Percentiles rank a stretch among this genome's conserved stretches.
These are phyloP conservation scores for Batillaria attramentaria DNA, from an alignment of 1,140 invertebrate genomes.

Conservation along the genomic window DNA sequence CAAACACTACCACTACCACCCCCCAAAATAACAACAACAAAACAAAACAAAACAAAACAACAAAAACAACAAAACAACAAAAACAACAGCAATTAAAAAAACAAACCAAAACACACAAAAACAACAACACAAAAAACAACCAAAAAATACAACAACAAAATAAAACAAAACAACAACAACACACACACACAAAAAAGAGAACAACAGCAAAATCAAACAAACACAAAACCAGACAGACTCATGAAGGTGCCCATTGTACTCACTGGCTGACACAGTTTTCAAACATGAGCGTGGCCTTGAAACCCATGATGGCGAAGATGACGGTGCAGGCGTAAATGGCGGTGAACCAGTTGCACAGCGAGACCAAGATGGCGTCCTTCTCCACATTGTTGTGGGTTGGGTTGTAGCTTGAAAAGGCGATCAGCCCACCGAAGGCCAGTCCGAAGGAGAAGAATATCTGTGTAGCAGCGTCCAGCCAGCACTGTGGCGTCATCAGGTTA, in stretches of 20 bases:
- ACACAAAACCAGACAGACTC: neutral
- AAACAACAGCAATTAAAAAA: no score
- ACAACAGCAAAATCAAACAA: no score
- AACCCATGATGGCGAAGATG: constrained; percentile 94
- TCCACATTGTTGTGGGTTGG: constrained; percentile 77
- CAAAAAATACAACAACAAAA: no score
- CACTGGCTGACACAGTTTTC: constrained; percentile 59
- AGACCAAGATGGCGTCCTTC: constrained; percentile 90
- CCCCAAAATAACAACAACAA: no score
- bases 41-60: no score
- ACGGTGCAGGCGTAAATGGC: constrained; percentile 97
- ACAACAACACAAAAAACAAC: no score
- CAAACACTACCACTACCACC: no score
- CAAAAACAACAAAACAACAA: no score
- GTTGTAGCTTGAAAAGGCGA: constrained; percentile 92
- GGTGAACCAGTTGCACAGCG: constrained; percentile 93
- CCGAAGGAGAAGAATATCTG: constrained; percentile 93
- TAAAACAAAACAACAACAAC: no score
- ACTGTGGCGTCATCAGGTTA: constrained; percentile 56
- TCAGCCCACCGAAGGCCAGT: constrained; percentile 91
- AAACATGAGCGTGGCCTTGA: constrained; percentile 82
- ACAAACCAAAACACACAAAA: no score
- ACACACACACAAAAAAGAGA: no score
- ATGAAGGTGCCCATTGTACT: constrained; percentile 35
- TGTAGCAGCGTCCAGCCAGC: constrained; percentile 89